Base-by-base conservation (phyloP, 2,888 invertebrate genomes). In the Noctua janthina region DNA sequence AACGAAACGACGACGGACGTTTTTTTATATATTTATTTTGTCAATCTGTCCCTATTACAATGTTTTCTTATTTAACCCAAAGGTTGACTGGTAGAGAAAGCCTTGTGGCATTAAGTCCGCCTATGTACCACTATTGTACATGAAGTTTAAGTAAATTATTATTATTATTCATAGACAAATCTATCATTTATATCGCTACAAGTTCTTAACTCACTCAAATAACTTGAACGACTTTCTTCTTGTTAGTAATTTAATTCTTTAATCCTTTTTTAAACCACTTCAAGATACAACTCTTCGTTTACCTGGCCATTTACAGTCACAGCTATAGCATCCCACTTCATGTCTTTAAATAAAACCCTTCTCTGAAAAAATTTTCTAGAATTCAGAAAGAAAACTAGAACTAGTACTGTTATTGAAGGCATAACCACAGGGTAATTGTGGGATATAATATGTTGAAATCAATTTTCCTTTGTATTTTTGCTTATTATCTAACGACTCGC, bases 301-400 rank as follows among this genome's bases (percentile, higher is more conserved):
- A 79, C 67, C 75, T 81, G 77, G 82, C 71, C 69, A 17, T 80
- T 87, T 81, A 72, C 75, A 81, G 77, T 81, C 46, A 5, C 43
- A 79, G 39, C 71, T 69, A 75, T 68, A 79, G 76, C 70, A 78
- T 76, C 29, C 62, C 29, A 67, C 54, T 79, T 49, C 35, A n/a
- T 62, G 56, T 64, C 20, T n/a, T 79, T 64, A 74, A 59, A 83
- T 82, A 73, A 78, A 83, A 69, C 23, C 62, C 62, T 29, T 70
- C 49, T 35, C 23, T 70, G 39, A 17, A 23, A 23, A 15, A 71
- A 70, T 82, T 71, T 74, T 5, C 66, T 78, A 13, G n/a, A 54
- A 68, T 76, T 35, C 56, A 15, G 1, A 46, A 23, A 67, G 17
- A 76, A 72, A 62, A 66, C 35, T 59, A 35, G 29, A 59, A 66